Conservation (phyloP, 2,888 invertebrate species). For the Xanthostigma xanthostigma region DNA sequence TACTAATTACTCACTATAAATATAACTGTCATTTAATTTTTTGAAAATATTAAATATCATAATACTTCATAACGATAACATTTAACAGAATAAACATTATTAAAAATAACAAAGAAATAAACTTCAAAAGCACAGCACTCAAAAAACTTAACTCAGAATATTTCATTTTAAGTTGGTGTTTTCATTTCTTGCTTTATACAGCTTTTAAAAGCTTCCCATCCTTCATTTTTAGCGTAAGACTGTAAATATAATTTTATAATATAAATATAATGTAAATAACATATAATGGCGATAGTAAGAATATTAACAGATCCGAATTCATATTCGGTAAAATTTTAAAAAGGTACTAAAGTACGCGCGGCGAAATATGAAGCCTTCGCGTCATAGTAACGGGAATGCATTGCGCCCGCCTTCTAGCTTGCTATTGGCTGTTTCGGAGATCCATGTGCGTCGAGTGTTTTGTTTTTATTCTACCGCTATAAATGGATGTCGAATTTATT, state of each 20-base stretch:
- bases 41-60: too few relatives aligned
- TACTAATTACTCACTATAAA: too few relatives aligned
- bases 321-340: background rate
- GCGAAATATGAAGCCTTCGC: too few relatives aligned
- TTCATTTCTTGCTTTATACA: constrained; percentile 89
- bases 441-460: too few relatives aligned
- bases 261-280: background rate
- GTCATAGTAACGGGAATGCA: too few relatives aligned
- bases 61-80: too few relatives aligned
- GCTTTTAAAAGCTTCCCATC: constrained; percentile 83
- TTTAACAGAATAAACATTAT: background rate
- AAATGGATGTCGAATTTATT: too few relatives aligned
- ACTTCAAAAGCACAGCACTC: constrained; percentile 18
- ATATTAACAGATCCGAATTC: constrained; percentile 1
- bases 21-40: too few relatives aligned
- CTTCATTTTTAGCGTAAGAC: constrained; percentile 77
- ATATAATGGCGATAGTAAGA: background rate
- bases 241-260: constrained; percentile 31
- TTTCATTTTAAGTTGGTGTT: constrained; percentile 34
- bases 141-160: constrained; percentile 15
- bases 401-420: too few relatives aligned
- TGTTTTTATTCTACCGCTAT: too few relatives aligned
- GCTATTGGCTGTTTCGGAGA: too few relatives aligned
- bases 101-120: constrained; percentile 15
- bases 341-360: too few relatives aligned